Evolutionary conservation across 2,113 vertebrate genomes (phyloP), one percentile per base, ranked within the genome.

Genomic region (Mastomys natalensis): DNA sequence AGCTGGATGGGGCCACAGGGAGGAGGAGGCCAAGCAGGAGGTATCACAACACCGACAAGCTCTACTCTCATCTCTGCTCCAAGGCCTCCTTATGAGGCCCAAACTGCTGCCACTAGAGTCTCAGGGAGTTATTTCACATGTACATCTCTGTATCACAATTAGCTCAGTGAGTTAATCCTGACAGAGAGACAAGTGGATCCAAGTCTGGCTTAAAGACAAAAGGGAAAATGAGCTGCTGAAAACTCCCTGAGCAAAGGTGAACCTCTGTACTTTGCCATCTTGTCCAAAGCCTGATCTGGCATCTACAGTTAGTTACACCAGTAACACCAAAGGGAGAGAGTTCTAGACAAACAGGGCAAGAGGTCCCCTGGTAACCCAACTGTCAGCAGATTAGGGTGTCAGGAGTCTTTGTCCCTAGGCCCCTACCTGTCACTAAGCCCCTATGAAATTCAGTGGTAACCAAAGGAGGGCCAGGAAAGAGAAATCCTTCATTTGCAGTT

Each of bases 401-500:
- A 66, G 1, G 37, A 68, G 60, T 48, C 8, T 11, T 22, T 0
- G 84, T 88, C 31, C 87, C 66, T 74, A 86, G 74, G 34, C 3
- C 55, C 87, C 48, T 81, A 31, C 1, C 13, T 1, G 87, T 88
- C n/a, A 82, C 66, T 80, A 86, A 80, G 34, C 5, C 62, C 78
- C 55, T 82, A n/a, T 1, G 60, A 82, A 87, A 86, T 84, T 97
- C 26, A 94, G 72, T 31, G n/a, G 88, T 76, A 87, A 92, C 70
- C 62, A 92, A 34, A 55, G 13, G 43, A 80, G 19, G 16, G 45
- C 60, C 58, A 37, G 9, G 3, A 58, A 80, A 64, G 80, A 21
- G 58, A 90, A 53, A 87, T 73, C 91, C 84, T 95, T 53, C 29
- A 70, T 51, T 87, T 93, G 95, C 19, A 95, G 26, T 7, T 94